Conservation (phyloP, 2,113 vertebrate species). For the Chroicocephalus ridibundus region DNA sequence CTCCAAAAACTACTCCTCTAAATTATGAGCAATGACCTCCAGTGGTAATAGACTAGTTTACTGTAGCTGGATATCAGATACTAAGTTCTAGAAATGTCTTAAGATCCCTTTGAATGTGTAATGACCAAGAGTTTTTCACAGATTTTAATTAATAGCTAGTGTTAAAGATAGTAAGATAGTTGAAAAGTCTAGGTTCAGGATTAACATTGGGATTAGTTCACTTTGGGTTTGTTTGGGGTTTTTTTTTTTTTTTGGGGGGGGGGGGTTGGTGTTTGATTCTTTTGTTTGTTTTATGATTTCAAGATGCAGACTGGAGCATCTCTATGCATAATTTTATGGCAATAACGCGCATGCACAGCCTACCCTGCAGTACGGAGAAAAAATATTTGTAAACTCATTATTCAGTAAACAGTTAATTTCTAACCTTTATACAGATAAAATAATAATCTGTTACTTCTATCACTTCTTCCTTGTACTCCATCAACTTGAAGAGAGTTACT, state of each 20-base stretch:
- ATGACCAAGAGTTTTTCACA: neutral
- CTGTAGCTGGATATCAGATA: neutral
- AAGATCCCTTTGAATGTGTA: neutral
- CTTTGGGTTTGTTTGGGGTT: neutral
- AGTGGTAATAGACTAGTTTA: neutral
- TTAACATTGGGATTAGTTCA: neutral
- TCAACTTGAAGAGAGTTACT: neutral
- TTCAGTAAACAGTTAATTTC: neutral
- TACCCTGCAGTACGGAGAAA: neutral
- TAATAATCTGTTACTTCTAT: neutral
- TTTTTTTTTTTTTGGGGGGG: neutral
- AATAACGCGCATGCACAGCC: neutral
- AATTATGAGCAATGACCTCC: neutral
- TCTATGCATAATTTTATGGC: neutral
- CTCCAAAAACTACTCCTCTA: neutral
- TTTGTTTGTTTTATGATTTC: neutral
- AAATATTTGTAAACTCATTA: accelerated
- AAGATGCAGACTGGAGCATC: neutral
- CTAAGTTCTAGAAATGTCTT: neutral
- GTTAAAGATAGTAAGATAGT: neutral
- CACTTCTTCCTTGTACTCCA: neutral
- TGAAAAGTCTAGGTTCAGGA: neutral
- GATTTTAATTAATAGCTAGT: neutral
- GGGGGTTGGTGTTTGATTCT: neutral
- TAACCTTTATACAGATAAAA: neutral